Percentiles rank a stretch among this genome's conserved stretches.
phyloP scores from a whole-genome alignment of 2,797 vertebrate species.

The Botia kubotai region DNA sequence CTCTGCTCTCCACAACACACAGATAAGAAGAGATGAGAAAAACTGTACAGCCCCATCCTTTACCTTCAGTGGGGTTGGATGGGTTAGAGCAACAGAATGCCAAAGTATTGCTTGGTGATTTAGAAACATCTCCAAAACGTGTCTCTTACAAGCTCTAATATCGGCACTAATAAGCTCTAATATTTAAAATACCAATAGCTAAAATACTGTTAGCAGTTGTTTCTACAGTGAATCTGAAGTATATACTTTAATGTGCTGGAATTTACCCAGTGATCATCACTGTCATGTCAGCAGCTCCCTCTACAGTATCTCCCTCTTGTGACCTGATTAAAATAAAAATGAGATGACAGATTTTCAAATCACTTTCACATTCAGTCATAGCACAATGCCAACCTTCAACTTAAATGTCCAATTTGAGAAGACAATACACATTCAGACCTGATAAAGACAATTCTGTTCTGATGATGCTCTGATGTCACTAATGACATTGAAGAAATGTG shows the following conservation, averaged over 20 bases:
- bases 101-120: background rate
- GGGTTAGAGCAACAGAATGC: background rate
- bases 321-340: slow-evolving; percentile 41
- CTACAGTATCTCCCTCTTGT: slow-evolving; percentile 10
- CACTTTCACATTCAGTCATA: slow-evolving; percentile 1
- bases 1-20: slow-evolving; percentile 39
- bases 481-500: slow-evolving; percentile 4
- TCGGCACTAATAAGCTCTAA: background rate
- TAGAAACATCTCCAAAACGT: background rate
- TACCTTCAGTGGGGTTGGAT: slow-evolving; percentile 2
- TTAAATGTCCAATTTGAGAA: background rate
- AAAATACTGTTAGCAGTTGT: slow-evolving; percentile 9
- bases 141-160: background rate
- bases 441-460: slow-evolving; percentile 45
- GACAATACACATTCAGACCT: slow-evolving; percentile 41
- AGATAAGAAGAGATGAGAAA: slow-evolving; percentile 12
- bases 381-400: slow-evolving; percentile 33
- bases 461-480: slow-evolving; percentile 30
- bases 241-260: background rate
- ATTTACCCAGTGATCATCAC: background rate
- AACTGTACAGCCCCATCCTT: background rate
- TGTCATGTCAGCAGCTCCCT: background rate
- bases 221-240: slow-evolving; percentile 28
- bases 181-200: background rate
- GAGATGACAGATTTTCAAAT: slow-evolving; percentile 29